These are phyloP conservation scores for Aphidius colemani DNA, from an alignment of 2,888 invertebrate genomes.

Conservation along the genomic window DNA sequence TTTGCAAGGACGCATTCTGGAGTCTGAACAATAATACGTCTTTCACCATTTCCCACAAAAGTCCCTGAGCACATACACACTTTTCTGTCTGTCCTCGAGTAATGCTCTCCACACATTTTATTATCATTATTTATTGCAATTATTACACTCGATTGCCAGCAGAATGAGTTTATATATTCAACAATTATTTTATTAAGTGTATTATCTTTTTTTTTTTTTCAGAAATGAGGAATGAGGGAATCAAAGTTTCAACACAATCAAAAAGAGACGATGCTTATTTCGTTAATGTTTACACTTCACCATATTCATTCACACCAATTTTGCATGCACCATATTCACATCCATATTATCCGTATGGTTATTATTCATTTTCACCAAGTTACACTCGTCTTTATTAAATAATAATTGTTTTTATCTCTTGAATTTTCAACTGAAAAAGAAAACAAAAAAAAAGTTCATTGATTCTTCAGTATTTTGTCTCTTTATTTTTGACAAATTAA, in stretches of 20 bases:
- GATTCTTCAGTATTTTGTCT: too few species aligned
- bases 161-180: too few species aligned
- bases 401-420: neutral
- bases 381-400: conserved; percentile 8
- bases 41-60: neutral
- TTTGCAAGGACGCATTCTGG: neutral
- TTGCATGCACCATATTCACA: neutral
- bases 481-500: neutral
- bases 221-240: neutral
- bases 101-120: neutral
- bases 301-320: neutral
- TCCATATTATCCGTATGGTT: neutral
- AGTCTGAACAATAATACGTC: neutral
- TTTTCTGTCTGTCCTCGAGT: neutral
- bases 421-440: conserved; percentile 12
- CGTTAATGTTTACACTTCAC: neutral
- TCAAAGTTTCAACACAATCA: neutral
- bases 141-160: too few species aligned
- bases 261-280: neutral
- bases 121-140: neutral
- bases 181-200: too few species aligned
- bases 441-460: conserved; percentile 5
- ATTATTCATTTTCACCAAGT: neutral
- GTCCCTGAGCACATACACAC: neutral
- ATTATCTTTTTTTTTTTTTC: neutral